Evolutionary conservation across 2,113 vertebrate genomes (phyloP), one percentile per base, ranked within the genome.

Genomic region (Lamprologus callipterus): DNA sequence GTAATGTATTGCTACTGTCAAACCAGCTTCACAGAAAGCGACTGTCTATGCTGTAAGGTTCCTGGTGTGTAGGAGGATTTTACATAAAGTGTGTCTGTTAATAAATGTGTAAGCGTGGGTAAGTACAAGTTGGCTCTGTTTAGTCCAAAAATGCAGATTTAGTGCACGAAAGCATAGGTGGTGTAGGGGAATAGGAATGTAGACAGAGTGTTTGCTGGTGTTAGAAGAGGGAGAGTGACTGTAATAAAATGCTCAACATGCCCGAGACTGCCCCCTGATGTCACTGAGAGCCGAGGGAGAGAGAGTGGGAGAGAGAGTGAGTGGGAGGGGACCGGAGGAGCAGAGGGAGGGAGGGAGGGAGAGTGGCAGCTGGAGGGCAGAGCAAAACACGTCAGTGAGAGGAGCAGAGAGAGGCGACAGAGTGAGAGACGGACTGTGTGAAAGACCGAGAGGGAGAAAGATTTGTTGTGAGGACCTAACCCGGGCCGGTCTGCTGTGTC

Each of bases 211-310:
- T 81, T 51, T 47, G 40, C 11, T 40, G 4, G 11, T 54, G 87
- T 90, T 63, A n/a, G 81, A 83, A 87, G 85, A 78, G 90, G 90
- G 90, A 93, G 85, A 93, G 93, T 88, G 91, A 90, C 91, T 91
- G 89, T 92, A 68, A 94, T 95, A 91, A 96, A 95, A 96, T 94
- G 95, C 92, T 95, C 94, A 79, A 95, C 95, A 94, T 95, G 96
- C 96, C 95, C 94, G 94, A 96, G 94, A 96, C 95, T 93, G 94
- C 93, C 91, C 94, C 96, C 92, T 96, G 96, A 97, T 96, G 95
- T 96, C 96, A 96, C 91, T 47, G 85, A 82, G 90, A 55, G 84
- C 9, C 84, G 87, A 40, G 87, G 49, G 86, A 53, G 82, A 17
- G 60, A 33, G 83, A 40, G 90, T 57, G 53, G 54, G 87, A 81